Percentiles rank a stretch among this genome's conserved stretches.
Conservation (phyloP, 2,888 invertebrate genomes). For the Ormyrus rosae region DNA sequence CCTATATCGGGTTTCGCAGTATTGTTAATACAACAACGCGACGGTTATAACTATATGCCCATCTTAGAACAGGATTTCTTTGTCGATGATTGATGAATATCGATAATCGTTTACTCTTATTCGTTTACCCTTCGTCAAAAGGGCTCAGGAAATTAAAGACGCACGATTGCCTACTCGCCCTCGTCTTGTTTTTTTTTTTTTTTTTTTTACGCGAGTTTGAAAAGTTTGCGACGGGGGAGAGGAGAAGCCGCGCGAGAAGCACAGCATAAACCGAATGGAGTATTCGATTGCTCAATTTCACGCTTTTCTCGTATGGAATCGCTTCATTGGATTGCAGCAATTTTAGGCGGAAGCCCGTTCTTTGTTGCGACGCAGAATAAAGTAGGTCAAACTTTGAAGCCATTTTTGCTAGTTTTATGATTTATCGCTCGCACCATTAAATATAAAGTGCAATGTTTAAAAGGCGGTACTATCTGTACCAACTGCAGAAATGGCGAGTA, state of each 20-base stretch:
- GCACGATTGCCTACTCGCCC: not conserved
- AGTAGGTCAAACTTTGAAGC: constrained; percentile 17
- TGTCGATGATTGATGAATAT: too few species aligned
- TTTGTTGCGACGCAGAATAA: not conserved
- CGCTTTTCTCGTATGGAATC: not conserved
- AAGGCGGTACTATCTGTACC: too few species aligned
- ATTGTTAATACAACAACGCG: too few species aligned
- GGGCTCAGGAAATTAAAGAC: too few species aligned
- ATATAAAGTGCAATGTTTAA: too few species aligned
- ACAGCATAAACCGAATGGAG: constrained; percentile 6
- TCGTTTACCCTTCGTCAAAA: too few species aligned
- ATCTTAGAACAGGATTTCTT: too few species aligned
- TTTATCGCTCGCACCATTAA: not conserved
- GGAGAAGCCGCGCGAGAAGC: not conserved
- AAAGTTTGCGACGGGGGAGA: constrained; percentile 8
- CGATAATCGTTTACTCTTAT: too few species aligned
- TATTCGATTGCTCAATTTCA: constrained; percentile 33
- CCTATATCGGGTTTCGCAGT: too few species aligned
- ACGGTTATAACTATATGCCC: too few species aligned
- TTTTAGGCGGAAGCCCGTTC: constrained; percentile 8
- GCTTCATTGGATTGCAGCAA: constrained; percentile 5
- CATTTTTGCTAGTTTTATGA: not conserved
- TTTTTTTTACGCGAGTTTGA: not conserved
- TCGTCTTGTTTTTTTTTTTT: not conserved
- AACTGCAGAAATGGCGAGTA: not conserved